Evolutionary conservation across 2,113 vertebrate species (phyloP).

Genomic region (Engraulis encrasicolus): DNA sequence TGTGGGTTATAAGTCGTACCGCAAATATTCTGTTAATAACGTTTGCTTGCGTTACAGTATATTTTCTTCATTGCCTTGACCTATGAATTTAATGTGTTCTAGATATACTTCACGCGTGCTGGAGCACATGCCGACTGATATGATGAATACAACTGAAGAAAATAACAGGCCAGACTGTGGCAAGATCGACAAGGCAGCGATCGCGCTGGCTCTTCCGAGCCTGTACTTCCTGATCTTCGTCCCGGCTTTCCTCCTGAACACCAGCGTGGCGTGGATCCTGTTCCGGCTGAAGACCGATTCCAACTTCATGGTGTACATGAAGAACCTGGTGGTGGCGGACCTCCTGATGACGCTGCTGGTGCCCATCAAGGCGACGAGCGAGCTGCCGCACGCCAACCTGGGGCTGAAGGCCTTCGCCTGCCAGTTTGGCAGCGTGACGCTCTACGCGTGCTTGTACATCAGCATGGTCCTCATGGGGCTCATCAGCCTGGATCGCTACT

Average conservation of each 20-base stretch:
- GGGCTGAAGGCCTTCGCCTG: background rate
- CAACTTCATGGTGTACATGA: slow-evolving; percentile 79
- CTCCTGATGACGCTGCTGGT: slow-evolving; percentile 75
- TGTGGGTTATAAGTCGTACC: no score
- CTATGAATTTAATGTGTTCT: background rate
- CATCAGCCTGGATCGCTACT: slow-evolving; percentile 74
- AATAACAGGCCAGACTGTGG: slow-evolving; percentile 61
- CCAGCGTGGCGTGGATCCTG: slow-evolving; percentile 67
- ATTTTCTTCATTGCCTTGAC: background rate
- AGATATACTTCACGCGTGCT: background rate
- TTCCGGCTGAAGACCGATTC: slow-evolving; percentile 68
- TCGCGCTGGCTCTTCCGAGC: slow-evolving; percentile 59
- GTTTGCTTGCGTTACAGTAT: background rate
- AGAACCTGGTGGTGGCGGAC: slow-evolving; percentile 75
- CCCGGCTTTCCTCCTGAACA: slow-evolving; percentile 42
- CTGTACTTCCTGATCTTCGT: background rate
- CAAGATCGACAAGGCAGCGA: background rate
- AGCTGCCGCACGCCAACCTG: slow-evolving; percentile 63
- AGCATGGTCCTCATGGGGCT: slow-evolving; percentile 76
- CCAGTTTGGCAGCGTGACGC: background rate
- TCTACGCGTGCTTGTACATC: slow-evolving; percentile 70
- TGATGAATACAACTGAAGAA: slow-evolving; percentile 49
- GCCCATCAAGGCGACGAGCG: slow-evolving; percentile 66
- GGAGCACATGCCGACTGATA: background rate
- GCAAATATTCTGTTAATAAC: no score